These are phyloP conservation scores for Hydriomena furcata DNA, from an alignment of 2,888 invertebrate species.

Conservation along the genomic window DNA sequence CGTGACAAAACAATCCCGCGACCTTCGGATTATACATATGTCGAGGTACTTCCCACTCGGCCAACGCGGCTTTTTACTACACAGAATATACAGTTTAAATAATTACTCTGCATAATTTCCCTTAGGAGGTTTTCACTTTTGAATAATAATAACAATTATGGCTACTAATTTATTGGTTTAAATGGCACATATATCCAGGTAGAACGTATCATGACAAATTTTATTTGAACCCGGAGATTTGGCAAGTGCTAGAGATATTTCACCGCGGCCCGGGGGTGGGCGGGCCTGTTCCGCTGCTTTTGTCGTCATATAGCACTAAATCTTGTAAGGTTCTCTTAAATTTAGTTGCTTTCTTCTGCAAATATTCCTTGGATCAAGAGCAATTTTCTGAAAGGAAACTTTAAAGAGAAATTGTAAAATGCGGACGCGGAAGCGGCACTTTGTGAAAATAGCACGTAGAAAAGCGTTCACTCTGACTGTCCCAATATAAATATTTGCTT, in stretches of 20 bases:
- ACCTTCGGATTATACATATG: no score
- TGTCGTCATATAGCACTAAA: conserved; percentile 70
- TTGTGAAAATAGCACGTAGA: no score
- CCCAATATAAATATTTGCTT: conserved; percentile 29
- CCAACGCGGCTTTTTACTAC: no score
- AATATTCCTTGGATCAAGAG: conserved; percentile 25
- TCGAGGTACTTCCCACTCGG: no score
- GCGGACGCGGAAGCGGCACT: no score
- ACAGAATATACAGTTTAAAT: no score
- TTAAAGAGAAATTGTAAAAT: not conserved
- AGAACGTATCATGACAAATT: conserved; percentile 48
- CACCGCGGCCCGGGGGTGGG: conserved; percentile 56
- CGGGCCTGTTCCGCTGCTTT: conserved; percentile 58
- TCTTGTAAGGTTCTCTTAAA: conserved; percentile 62
- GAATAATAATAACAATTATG: conserved; percentile 1
- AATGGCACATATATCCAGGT: conserved; percentile 20
- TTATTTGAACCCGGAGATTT: conserved; percentile 54
- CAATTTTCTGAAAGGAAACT: conserved; percentile 15
- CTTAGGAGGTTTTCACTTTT: not conserved
- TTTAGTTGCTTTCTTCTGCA: conserved; percentile 60
- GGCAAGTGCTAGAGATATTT: conserved; percentile 64
- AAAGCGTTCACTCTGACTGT: conserved; percentile 5
- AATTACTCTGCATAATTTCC: conserved; percentile 1
- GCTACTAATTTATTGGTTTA: not conserved
- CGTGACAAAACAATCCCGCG: no score